Conservation (phyloP, 2,797 vertebrate genomes). For the Pyrocephalus nanus region DNA sequence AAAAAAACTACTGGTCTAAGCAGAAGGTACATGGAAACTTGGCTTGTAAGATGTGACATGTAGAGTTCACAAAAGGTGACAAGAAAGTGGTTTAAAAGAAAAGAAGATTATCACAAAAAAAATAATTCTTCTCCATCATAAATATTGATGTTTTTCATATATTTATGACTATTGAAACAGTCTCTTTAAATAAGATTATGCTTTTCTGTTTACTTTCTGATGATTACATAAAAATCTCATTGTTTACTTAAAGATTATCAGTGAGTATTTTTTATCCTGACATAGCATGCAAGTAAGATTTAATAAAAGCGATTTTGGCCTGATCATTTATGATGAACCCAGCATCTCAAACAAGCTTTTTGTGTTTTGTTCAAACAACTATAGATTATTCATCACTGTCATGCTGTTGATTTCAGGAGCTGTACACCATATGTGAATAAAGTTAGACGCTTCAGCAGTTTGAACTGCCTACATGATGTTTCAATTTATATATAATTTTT, state of each 20-base stretch:
- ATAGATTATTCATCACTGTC: not conserved
- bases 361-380: not conserved
- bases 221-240: not conserved
- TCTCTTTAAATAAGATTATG: not conserved
- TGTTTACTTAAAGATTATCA: not conserved
- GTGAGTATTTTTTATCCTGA: not conserved
- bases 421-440: not conserved
- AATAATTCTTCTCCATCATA: not conserved
- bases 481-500: not conserved
- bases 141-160: not conserved
- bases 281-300: not conserved
- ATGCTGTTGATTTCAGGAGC: not conserved
- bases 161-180: not conserved
- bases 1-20: not conserved
- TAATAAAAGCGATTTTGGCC: not conserved
- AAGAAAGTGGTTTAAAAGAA: not conserved
- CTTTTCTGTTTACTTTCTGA: not conserved
- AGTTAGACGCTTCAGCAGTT: not conserved
- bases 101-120: not conserved
- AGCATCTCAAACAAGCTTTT: not conserved
- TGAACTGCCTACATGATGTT: not conserved
- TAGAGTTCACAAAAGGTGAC: not conserved
- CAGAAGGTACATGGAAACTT: not conserved
- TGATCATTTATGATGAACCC: not conserved
- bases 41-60: not conserved